These are phyloP conservation scores for Actenoides hombroni DNA, from an alignment of 2,113 vertebrate genomes.

Conservation along the genomic window DNA sequence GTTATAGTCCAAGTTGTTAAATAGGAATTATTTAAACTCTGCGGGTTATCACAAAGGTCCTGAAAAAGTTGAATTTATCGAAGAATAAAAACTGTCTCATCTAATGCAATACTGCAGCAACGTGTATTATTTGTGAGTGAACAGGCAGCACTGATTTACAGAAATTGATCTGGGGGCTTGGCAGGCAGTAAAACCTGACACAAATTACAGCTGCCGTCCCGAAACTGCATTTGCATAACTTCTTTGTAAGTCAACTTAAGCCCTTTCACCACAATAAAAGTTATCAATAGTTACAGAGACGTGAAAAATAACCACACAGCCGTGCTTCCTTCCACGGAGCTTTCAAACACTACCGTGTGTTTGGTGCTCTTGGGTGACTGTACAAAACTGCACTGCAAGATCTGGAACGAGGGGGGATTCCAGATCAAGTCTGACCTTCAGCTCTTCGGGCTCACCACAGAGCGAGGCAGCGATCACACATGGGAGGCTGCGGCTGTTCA, in stretches of 20 bases:
- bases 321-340: background rate
- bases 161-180: background rate
- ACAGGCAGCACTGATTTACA: background rate
- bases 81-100: background rate
- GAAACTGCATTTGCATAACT: background rate
- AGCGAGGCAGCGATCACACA: background rate
- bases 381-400: background rate
- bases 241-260: background rate
- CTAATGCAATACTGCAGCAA: background rate
- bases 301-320: background rate
- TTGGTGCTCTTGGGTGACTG: background rate
- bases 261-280: background rate
- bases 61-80: background rate
- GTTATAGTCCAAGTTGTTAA: background rate
- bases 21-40: background rate
- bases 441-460: background rate
- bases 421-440: background rate
- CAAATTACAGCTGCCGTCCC: constrained; percentile 2
- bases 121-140: background rate
- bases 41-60: background rate
- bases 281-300: background rate
- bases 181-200: background rate
- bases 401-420: background rate
- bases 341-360: background rate
- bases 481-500: background rate